Percentiles rank a stretch among this genome's conserved stretches.
phyloP scores from a whole-genome alignment of 2,797 vertebrate species.

The Momotus momota region DNA sequence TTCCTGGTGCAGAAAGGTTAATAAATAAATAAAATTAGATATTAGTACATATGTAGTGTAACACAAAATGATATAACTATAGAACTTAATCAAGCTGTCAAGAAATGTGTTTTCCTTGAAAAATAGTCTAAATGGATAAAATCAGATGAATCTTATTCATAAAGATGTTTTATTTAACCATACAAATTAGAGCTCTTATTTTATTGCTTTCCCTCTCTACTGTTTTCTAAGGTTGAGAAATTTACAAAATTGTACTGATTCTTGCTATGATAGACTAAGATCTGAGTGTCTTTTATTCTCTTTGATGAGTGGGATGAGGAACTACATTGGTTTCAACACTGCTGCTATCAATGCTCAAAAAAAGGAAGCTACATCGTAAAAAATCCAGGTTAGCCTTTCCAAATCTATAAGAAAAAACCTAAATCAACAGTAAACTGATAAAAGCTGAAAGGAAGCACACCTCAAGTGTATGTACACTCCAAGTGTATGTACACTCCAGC shows the following conservation, averaged over 20 bases:
- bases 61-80: background rate
- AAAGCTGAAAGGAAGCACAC: background rate
- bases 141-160: background rate
- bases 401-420: background rate
- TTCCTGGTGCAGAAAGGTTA: background rate
- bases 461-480: background rate
- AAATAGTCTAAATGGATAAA: background rate
- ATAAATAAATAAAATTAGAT: background rate
- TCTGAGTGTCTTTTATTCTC: background rate
- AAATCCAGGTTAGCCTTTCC: background rate
- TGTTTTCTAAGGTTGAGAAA: background rate
- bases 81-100: background rate
- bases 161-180: background rate
- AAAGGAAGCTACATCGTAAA: background rate
- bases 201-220: background rate
- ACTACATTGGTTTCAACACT: background rate
- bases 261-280: background rate
- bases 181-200: background rate
- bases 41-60: background rate
- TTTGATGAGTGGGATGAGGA: background rate
- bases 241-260: background rate
- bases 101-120: background rate
- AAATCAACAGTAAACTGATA: background rate
- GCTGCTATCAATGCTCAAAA: background rate
- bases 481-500: too few relatives aligned